Base-by-base conservation (phyloP, 2,797 vertebrate genomes). In the Apogon talboti region DNA sequence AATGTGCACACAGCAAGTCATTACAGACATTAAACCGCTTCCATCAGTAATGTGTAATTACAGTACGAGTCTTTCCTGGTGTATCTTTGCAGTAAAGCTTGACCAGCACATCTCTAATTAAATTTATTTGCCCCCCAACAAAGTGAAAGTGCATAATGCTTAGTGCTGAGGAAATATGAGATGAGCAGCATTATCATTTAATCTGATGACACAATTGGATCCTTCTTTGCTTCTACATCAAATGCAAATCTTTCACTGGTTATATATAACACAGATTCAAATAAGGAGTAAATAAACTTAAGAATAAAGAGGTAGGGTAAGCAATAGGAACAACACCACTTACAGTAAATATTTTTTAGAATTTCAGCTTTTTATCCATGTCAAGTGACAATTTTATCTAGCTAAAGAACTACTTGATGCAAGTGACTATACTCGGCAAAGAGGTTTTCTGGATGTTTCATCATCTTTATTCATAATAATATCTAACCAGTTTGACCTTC, bases 401-500 rank as follows among this genome's bases (percentile, higher is more conserved):
- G 21, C 21, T 2, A 28, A 28, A 33, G 30, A 33, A 33, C 30
- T 33, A 33, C 21, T 24, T 3, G 30, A 33, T 33, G 2, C 11
- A 18, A 19, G 33, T 28, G 2, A 8, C 2, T 4, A 3, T 15
- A 15, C 10, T 11, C 46, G 47, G 21, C 37, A 45, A 47, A 16
- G 7, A 14, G 12, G 0, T 42, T 2, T 4, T 41, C 30, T 50
- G 18, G 35, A 53, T 50, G 18, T 6, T 52, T 11, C 15, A 53
- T 18, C 19, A 46, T 49, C 33, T 45, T 47, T 5, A 35, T 53
- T 79, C 24, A 56, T 11, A 64, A 12, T 58, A 8, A 18, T 7
- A 24, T 63, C 28, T 44, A 61, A 50, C 13, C 10, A 35, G 21
- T 43, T 6, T 45, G 7, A 54, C 37, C 45, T 49, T 47, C 44